Base-by-base conservation (phyloP, 2,888 invertebrate species). In the Salpingus planirostris region DNA sequence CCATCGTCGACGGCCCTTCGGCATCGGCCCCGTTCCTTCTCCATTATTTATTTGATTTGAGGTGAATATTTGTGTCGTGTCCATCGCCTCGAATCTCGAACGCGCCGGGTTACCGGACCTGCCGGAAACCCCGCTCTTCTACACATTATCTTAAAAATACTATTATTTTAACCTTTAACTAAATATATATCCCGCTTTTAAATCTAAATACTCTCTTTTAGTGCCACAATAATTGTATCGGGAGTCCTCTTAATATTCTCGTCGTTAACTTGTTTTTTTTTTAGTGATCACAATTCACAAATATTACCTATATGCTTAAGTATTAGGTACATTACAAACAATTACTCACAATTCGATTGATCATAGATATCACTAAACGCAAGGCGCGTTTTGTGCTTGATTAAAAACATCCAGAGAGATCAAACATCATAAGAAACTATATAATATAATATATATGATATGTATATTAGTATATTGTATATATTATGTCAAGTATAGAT, bases 221-320 rank as follows among this genome's bases (percentile, higher is more conserved):
- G 59, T 59, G 60, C 58, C 59, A 51, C 58, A 57, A 41, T 59
- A 57, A 59, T 57, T 60, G 56, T 54, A 46, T 49, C 38, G 52
- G 54, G 57, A 59, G 53, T 59, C 50, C 43, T 42, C 42, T 44
- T n/a, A n/a, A n/a, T n/a, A n/a, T n/a, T n/a, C n/a, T n/a, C n/a
- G n/a, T n/a, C n/a, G n/a, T 42, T 23, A 21, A 41, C 29, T 38
- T 36, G 38, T 24, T 24, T 24, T 24, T 24, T 24, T 7, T 10
- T 29, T 34, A 34, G 18, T 18, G 18, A 18, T 41, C 32, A 21
- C 33, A 18, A 6, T 18, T 18, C 6, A 18, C 6, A 18, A 18
- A 18, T 8, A 6, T 18, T n/a, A n/a, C n/a, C n/a, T n/a, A n/a
- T n/a, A n/a, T n/a, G n/a, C n/a, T n/a, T n/a, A n/a, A n/a, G n/a